Evolutionary conservation across 2,797 vertebrate species (phyloP).

Genomic region (Geotrypetes seraphini): DNA sequence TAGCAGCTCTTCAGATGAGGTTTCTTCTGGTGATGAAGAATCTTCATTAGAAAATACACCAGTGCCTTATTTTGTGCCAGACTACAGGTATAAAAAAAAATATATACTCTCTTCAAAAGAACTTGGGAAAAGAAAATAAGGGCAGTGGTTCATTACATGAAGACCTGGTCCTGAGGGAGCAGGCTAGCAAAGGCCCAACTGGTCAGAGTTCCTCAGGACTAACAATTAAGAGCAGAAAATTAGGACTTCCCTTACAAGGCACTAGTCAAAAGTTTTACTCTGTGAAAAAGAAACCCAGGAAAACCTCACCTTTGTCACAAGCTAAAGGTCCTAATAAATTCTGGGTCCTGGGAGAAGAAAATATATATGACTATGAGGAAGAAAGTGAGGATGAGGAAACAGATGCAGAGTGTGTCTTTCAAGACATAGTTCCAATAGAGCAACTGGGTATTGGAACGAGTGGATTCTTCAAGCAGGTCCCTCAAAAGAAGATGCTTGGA

Average conservation of each 20-base stretch:
- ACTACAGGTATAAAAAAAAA: constrained; percentile 40
- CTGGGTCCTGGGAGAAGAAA: constrained; percentile 28
- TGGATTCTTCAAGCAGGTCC: constrained; percentile 15
- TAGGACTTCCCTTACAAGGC: constrained; percentile 9
- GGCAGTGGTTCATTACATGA: constrained; percentile 30
- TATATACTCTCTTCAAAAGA: constrained; percentile 21
- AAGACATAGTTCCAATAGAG: constrained; percentile 11
- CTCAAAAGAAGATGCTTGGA: constrained; percentile 26
- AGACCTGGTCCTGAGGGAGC: constrained; percentile 14
- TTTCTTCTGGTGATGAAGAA: constrained; percentile 34
- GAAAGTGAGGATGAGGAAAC: constrained; percentile 1
- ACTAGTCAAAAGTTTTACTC: not conserved
- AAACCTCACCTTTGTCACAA: constrained; percentile 28
- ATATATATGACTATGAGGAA: constrained; percentile 14
- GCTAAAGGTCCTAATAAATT: constrained; percentile 34
- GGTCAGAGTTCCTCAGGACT: not conserved
- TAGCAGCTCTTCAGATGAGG: constrained; percentile 39
- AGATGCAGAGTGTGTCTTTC: constrained; percentile 28
- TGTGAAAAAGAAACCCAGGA: constrained; percentile 22
- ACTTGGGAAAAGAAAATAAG: constrained; percentile 18
- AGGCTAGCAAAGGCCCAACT: constrained; percentile 5
- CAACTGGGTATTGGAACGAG: constrained; percentile 15
- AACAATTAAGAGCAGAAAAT: constrained; percentile 17
- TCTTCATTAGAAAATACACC: constrained; percentile 30
- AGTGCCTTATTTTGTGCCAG: constrained; percentile 37